Conservation (phyloP, 2,888 invertebrate species). For the Rhingia rostrata region DNA sequence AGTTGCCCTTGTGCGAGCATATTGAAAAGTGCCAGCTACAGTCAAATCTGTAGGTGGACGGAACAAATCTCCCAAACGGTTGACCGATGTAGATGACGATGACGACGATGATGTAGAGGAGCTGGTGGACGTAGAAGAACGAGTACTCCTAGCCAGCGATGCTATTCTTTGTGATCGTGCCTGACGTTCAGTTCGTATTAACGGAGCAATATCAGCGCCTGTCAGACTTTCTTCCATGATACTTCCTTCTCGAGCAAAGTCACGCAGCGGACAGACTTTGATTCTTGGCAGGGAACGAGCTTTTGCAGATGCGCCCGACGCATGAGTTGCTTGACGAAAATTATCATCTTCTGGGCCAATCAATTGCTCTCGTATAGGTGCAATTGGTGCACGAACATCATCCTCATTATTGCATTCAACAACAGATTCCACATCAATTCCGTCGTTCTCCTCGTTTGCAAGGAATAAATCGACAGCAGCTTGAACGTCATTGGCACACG, state of each 20-base stretch:
- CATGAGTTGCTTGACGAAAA: constrained; percentile 78
- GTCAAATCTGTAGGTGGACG: constrained; percentile 87
- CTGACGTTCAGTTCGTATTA: constrained; percentile 31
- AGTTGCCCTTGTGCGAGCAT: constrained; percentile 85
- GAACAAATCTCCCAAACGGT: constrained; percentile 87
- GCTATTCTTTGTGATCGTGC: constrained; percentile 20
- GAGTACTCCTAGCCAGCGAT: constrained; percentile 36
- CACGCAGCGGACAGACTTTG: constrained; percentile 81
- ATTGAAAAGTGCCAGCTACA: constrained; percentile 85
- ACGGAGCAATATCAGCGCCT: constrained; percentile 74
- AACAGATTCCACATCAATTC: constrained; percentile 53
- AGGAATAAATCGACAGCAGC: constrained; percentile 81
- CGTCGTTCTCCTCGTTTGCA: constrained; percentile 71
- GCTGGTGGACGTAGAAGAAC: constrained; percentile 67
- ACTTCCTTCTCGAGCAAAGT: constrained; percentile 82
- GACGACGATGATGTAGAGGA: constrained; percentile 74
- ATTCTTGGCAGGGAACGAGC: constrained; percentile 77
- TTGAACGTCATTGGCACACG: constrained; percentile 80
- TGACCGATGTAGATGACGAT: constrained; percentile 78
- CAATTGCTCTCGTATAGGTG: constrained; percentile 81
- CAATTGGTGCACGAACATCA: constrained; percentile 81
- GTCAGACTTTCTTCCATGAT: constrained; percentile 81
- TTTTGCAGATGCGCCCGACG: constrained; percentile 76
- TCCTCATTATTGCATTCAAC: constrained; percentile 76
- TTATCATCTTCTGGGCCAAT: constrained; percentile 82